A percentile compares a stretch with the other conserved stretches of the same genome.
Conservation (phyloP, 2,113 vertebrate genomes). For the Echinops telfairi region DNA sequence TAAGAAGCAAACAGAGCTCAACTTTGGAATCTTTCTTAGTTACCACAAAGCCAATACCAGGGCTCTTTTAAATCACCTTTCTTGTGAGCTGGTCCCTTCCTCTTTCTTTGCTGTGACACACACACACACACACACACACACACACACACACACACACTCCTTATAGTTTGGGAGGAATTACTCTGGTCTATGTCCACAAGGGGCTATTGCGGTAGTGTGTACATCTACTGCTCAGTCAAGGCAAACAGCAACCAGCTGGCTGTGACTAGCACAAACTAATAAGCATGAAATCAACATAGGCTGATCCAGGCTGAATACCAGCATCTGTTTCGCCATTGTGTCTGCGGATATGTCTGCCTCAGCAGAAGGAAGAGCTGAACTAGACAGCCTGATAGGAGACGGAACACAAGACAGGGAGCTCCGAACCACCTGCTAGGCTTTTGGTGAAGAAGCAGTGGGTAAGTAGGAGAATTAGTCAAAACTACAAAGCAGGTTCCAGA, state of each 20-base stretch:
- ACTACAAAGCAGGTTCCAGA: neutral
- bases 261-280: constrained; percentile 75
- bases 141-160: too few species aligned
- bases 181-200: neutral
- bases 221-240: constrained; percentile 75
- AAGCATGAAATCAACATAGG: constrained; percentile 80
- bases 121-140: neutral
- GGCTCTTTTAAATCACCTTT: neutral
- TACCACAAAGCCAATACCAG: neutral
- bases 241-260: constrained; percentile 81
- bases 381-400: constrained; percentile 56
- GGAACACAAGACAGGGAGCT: constrained; percentile 44
- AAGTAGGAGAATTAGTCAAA: neutral
- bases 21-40: constrained; percentile 6
- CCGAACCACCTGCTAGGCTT: constrained; percentile 20
- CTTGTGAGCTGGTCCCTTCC: neutral
- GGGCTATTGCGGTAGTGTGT: constrained; percentile 36
- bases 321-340: constrained; percentile 81
- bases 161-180: neutral
- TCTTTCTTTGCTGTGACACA: neutral
- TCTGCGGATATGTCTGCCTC: constrained; percentile 69
- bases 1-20: constrained; percentile 30
- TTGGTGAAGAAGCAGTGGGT: neutral
- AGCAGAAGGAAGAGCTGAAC: constrained; percentile 71
- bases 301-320: constrained; percentile 77